A percentile compares a stretch with the other conserved stretches of the same genome.
Conservation (phyloP, 2,113 vertebrate species). For the Hippolais icterina region DNA sequence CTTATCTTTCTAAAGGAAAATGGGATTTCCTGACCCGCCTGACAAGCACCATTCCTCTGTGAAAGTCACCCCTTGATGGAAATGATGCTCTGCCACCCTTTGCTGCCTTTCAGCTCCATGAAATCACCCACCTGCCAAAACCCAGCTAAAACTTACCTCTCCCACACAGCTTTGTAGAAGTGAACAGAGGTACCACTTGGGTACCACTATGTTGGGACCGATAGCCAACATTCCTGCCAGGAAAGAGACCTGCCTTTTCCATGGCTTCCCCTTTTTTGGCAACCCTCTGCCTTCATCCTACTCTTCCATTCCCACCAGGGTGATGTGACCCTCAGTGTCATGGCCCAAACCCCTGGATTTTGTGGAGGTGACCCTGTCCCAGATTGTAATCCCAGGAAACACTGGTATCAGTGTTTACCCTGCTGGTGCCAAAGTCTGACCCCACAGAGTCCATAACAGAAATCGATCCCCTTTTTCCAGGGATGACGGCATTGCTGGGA, state of each 20-base stretch:
- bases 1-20: not conserved
- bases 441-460: rapidly evolving
- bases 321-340: rapidly evolving
- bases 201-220: rapidly evolving
- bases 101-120: not conserved
- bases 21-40: not conserved
- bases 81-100: rapidly evolving
- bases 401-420: not conserved
- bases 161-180: rapidly evolving
- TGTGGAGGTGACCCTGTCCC: not conserved
- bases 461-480: not conserved
- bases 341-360: rapidly evolving
- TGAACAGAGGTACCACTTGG: not conserved
- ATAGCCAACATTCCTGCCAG: rapidly evolving
- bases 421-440: constrained; percentile 11
- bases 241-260: not conserved
- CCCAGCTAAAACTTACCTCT: rapidly evolving
- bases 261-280: not conserved
- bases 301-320: not conserved
- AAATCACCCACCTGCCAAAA: not conserved
- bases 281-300: rapidly evolving
- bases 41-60: not conserved
- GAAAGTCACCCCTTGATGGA: not conserved
- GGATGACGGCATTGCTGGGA: not conserved
- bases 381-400: not conserved